Conservation (phyloP, 1,140 invertebrate species). For the Whitmania pigra region DNA sequence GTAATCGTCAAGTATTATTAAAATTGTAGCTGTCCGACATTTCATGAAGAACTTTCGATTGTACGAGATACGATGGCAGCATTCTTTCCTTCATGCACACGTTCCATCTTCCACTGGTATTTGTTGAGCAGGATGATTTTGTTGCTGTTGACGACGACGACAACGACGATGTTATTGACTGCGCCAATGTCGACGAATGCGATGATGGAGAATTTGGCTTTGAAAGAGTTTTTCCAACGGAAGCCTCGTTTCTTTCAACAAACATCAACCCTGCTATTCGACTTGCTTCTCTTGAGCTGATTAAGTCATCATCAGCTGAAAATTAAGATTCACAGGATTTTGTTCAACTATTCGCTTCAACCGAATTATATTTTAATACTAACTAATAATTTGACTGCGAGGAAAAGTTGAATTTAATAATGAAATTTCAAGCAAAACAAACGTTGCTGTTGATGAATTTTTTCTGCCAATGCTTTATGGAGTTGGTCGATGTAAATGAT, state of each 20-base stretch:
- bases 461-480: background rate
- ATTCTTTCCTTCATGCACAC: slow-evolving; percentile 2
- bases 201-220: background rate
- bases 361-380: background rate
- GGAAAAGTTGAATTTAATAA: background rate
- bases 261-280: too few species aligned
- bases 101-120: too few species aligned
- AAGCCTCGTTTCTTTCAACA: background rate
- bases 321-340: background rate
- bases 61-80: background rate
- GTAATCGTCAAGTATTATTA: background rate
- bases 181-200: background rate
- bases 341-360: background rate
- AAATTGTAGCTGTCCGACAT: slow-evolving; percentile 10
- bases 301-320: background rate
- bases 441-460: slow-evolving; percentile 2
- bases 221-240: background rate
- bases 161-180: background rate
- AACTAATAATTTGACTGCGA: background rate
- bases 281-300: too few species aligned
- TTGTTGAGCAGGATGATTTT: background rate
- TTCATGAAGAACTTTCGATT: slow-evolving; percentile 1
- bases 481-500: slow-evolving; percentile 5
- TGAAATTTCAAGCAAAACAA: background rate
- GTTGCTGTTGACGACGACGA: background rate